Evolutionary conservation across 2,797 vertebrate genomes (phyloP).

Genomic region (Ibycter americanus): DNA sequence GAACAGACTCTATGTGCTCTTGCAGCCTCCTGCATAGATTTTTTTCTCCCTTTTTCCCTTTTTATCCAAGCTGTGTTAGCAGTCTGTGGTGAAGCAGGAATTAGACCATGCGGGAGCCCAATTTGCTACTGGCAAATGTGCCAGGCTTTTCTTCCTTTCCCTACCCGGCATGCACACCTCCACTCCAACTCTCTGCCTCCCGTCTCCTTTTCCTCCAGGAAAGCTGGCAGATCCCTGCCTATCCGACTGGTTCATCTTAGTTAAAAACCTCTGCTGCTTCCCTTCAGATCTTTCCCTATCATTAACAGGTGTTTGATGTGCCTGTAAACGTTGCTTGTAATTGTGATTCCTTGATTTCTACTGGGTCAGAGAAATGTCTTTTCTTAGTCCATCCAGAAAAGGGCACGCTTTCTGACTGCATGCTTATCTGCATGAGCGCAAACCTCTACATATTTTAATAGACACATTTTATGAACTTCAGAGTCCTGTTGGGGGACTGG

Average conservation of each 20-base stretch:
- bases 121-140: conserved; percentile 80
- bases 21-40: conserved; percentile 87
- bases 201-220: not conserved
- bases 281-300: not conserved
- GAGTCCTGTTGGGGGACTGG: not conserved
- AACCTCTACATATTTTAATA: not conserved
- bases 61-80: conserved; percentile 85
- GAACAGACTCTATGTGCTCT: conserved; percentile 89
- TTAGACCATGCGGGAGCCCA: conserved; percentile 90
- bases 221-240: not conserved
- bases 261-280: not conserved
- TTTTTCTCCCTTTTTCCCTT: conserved; percentile 83
- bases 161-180: not conserved
- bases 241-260: not conserved
- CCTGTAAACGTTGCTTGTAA: not conserved
- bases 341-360: not conserved
- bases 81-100: conserved; percentile 84
- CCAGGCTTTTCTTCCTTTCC: conserved; percentile 73
- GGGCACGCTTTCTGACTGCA: not conserved
- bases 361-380: not conserved
- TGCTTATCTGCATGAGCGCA: not conserved
- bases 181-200: not conserved
- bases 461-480: conserved; percentile 14
- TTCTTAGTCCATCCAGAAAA: conserved; percentile 14
- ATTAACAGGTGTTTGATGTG: conserved; percentile 16